Evolutionary conservation across 2,113 vertebrate genomes (phyloP), one percentile per base, ranked within the genome.

Genomic region (Oceanodroma tethys): DNA sequence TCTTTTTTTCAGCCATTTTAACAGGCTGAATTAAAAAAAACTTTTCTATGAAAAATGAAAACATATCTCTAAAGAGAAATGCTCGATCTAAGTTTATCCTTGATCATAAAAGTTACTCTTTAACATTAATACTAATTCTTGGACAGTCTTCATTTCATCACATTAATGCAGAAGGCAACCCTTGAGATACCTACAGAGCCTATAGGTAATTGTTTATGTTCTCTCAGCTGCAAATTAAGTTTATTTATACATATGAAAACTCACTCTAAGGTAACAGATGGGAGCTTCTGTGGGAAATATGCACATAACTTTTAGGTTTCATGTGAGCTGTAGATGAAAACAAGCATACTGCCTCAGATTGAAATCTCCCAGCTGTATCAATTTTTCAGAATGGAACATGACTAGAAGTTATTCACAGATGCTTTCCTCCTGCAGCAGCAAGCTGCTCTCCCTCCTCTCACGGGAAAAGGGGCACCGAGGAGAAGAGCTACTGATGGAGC

Each of bases 251-350:
- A 89, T 68, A 75, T 9, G n/a, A 94, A 95, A 84, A 94, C 48
- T 90, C 80, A 62, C 34, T 92, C 65, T 79, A 89, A 91, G 89
- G 82, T 95, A 93, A 92, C 95, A 97, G 94, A 97, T 93, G 88
- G 93, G 36, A 89, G 52, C 75, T 86, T 96, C 75, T 93, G 75
- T 60, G 76, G 83, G 88, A 95, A 95, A 78, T 92, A 95, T 91
- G 92, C 96, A 95, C 91, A 96, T 95, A 94, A 94, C 95, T 93
- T 96, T 86, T 74, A 81, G 72, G 60, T 97, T 97, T 91, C 86
- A 62, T 90, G 76, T 88, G 80, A 91, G 73, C 86, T 72, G 88
- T 81, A 76, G 91, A 86, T 92, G 88, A 90, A 97, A 96, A 95
- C 96, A 97, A 91, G 92, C 92, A 90, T 55, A 68, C 86, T 90